Evolutionary conservation across 2,888 invertebrate species (phyloP).

Genomic region (Boloria euphrosyne): DNA sequence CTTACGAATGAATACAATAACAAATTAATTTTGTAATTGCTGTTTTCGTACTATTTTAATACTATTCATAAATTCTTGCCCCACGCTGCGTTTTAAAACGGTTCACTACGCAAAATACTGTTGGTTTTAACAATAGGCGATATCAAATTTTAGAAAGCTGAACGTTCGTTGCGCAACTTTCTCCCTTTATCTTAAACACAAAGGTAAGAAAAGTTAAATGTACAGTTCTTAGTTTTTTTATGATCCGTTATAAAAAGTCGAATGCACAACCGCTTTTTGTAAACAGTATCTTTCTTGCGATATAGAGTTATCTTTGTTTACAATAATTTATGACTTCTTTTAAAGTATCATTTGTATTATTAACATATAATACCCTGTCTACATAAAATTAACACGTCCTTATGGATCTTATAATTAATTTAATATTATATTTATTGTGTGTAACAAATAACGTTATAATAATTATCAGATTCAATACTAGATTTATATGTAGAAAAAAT

Average conservation of each 20-base stretch:
- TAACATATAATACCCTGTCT: constrained; percentile 13
- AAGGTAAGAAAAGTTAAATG: constrained; percentile 67
- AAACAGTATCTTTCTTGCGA: constrained; percentile 25
- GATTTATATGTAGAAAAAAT: too few relatives aligned
- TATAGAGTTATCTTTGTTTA: constrained; percentile 8
- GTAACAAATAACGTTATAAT: constrained; percentile 22
- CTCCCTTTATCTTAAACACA: constrained; percentile 72
- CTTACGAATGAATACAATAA: background rate
- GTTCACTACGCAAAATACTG: constrained; percentile 44
- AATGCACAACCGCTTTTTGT: constrained; percentile 29
- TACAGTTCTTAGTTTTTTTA: constrained; percentile 55
- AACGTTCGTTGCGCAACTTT: constrained; percentile 75
- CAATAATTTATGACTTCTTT: constrained; percentile 25
- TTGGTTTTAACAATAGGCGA: constrained; percentile 60
- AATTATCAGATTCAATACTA: constrained; percentile 12
- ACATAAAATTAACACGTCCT: constrained; percentile 9
- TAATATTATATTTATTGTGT: constrained; percentile 23
- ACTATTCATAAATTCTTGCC: constrained; percentile 18
- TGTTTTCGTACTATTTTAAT: constrained; percentile 5
- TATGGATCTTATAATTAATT: background rate
- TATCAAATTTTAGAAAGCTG: constrained; percentile 76
- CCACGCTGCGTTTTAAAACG: constrained; percentile 35
- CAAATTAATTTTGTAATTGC: background rate
- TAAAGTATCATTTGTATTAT: constrained; percentile 4
- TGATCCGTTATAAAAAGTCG: constrained; percentile 51